phyloP scores from a whole-genome alignment of 2,797 vertebrate genomes.

The Darevskia nairensis region DNA sequence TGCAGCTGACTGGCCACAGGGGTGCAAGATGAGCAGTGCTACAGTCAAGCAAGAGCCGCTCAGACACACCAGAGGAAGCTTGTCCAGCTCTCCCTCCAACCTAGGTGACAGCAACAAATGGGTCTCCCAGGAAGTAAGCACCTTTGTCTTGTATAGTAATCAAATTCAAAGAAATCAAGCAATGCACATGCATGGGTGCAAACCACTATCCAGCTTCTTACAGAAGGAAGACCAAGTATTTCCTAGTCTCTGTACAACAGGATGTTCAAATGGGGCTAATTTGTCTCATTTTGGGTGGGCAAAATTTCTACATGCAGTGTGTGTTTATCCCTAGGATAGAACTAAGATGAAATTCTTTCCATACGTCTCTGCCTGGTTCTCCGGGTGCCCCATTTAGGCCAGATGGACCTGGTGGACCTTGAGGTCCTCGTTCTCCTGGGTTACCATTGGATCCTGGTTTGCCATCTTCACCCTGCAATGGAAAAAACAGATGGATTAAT shows the following conservation, averaged over 20 bases:
- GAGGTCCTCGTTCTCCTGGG: slow-evolving; percentile 78
- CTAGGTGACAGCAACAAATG: too few relatives aligned
- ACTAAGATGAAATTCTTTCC: slow-evolving; percentile 49
- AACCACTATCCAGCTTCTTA: not conserved
- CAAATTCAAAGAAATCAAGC: not conserved
- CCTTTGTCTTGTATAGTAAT: not conserved
- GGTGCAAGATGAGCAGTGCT: too few relatives aligned
- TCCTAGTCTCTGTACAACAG: not conserved
- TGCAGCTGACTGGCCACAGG: too few relatives aligned
- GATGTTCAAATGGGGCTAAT: not conserved
- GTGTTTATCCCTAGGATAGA: accelerated
- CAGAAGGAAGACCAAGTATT: too few relatives aligned
- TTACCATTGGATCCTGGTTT: slow-evolving; percentile 78
- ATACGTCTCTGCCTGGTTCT: slow-evolving; percentile 83
- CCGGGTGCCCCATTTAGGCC: slow-evolving; percentile 80
- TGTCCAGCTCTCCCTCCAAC: not conserved
- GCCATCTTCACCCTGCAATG: slow-evolving; percentile 79
- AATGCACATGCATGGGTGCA: too few relatives aligned
- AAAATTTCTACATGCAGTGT: not conserved
- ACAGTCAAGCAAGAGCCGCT: too few relatives aligned
- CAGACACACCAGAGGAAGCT: not conserved
- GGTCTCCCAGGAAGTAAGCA: too few relatives aligned
- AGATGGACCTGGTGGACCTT: slow-evolving; percentile 76
- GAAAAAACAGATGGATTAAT: not conserved
- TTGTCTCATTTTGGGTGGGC: not conserved